Percentiles rank a stretch among this genome's conserved stretches.
Evolutionary conservation across 2,797 vertebrate species (phyloP).

Genomic region (Euphonia xanthogaster): DNA sequence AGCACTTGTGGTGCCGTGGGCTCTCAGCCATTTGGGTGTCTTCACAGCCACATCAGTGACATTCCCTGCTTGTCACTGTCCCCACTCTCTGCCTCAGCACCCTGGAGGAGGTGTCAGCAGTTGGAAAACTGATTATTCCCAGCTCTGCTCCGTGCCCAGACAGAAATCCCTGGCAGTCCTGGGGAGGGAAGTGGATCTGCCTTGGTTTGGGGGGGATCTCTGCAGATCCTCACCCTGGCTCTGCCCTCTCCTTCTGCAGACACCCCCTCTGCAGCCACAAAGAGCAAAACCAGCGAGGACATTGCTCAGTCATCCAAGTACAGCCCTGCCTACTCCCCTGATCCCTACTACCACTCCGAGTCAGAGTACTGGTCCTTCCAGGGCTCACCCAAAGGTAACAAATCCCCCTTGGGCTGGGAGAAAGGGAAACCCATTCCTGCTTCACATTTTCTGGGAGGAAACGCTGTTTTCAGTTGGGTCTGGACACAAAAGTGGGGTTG

Average conservation of each 20-base stretch:
- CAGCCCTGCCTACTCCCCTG: conserved; percentile 85
- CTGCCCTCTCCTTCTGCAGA: conserved; percentile 55
- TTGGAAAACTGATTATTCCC: background rate
- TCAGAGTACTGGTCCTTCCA: conserved; percentile 90
- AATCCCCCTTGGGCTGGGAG: rapidly evolving
- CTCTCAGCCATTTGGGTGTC: background rate
- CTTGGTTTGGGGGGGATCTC: rapidly evolving
- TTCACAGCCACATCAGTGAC: background rate
- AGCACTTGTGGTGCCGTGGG: background rate
- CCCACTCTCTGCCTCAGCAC: background rate
- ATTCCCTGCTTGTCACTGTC: background rate
- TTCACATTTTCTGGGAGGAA: background rate
- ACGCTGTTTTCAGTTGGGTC: rapidly evolving
- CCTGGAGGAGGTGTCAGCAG: background rate
- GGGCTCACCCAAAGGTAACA: conserved; percentile 89
- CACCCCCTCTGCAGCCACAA: conserved; percentile 75
- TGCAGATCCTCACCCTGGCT: background rate
- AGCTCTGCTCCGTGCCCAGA: rapidly evolving
- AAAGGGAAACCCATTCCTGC: background rate
- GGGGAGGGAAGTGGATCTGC: background rate
- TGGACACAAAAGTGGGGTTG: background rate
- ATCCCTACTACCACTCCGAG: conserved; percentile 87
- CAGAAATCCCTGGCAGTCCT: background rate
- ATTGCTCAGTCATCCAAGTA: conserved; percentile 86
- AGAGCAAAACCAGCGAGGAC: conserved; percentile 92